phyloP scores from a whole-genome alignment of 2,888 invertebrate genomes.

The Lasioglossum lativentre region DNA sequence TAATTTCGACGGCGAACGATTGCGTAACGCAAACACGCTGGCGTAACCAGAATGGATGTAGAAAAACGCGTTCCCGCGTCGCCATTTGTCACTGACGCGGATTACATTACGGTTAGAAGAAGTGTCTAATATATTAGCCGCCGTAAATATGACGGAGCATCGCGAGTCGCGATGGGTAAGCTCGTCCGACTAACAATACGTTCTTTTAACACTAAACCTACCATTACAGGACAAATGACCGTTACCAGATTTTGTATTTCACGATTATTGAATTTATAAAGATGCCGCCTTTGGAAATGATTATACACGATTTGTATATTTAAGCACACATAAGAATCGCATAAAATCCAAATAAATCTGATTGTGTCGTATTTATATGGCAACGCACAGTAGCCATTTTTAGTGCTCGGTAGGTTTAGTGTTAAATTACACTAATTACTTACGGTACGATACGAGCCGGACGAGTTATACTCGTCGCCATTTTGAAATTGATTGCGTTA shows the following conservation, averaged over 20 bases:
- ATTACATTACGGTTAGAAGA: conserved; percentile 7
- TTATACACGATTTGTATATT: no score
- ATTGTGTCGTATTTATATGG: no score
- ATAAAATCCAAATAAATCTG: no score
- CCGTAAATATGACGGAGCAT: not conserved
- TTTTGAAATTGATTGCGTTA: not conserved
- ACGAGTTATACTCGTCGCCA: not conserved
- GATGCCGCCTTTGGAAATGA: no score
- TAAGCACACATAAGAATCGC: no score
- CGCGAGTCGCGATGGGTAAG: not conserved
- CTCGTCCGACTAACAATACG: not conserved
- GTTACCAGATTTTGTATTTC: no score
- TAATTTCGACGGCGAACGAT: conserved; percentile 37
- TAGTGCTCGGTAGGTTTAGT: no score
- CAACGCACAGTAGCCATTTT: no score
- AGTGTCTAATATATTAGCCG: not conserved
- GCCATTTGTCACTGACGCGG: conserved; percentile 11
- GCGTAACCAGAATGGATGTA: not conserved
- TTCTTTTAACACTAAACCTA: not conserved
- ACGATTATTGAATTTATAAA: no score
- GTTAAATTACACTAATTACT: not conserved
- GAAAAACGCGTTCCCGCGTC: conserved; percentile 4
- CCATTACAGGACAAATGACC: no score
- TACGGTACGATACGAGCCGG: not conserved
- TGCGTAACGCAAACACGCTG: conserved; percentile 29